Conservation (phyloP, 2,888 invertebrate species). For the Polylopha cassiicola region DNA sequence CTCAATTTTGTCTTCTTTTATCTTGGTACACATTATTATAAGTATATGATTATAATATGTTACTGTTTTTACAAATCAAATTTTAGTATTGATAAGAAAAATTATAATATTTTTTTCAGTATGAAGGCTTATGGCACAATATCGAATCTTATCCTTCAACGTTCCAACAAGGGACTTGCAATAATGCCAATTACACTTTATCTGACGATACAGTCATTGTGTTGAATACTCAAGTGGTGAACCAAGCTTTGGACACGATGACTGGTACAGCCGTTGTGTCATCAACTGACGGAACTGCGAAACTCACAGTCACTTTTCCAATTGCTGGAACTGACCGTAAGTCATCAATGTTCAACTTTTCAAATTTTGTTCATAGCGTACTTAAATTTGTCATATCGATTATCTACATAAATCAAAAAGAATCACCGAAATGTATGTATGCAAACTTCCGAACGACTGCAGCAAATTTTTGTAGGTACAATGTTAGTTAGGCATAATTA, state of each 20-base stretch:
- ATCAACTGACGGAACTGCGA: conserved; percentile 45
- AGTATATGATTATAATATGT: conserved; percentile 31
- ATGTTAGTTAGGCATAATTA: too few species aligned
- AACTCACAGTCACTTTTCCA: conserved; percentile 67
- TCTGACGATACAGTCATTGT: conserved; percentile 8
- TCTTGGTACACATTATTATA: conserved; percentile 30
- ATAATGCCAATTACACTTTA: conserved; percentile 14
- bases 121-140: conserved; percentile 22
- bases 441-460: too few species aligned
- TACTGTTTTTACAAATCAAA: conserved; percentile 29
- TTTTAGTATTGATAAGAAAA: conserved; percentile 36
- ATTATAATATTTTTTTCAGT: conserved; percentile 15
- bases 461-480: too few species aligned
- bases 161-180: conserved; percentile 15
- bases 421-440: too few species aligned
- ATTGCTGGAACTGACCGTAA: conserved; percentile 26
- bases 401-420: too few species aligned
- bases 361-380: not conserved
- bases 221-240: conserved; percentile 27
- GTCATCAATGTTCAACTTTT: not conserved
- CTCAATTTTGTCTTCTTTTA: too few species aligned
- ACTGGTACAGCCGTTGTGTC: conserved; percentile 56
- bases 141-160: conserved; percentile 19
- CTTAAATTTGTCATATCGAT: not conserved
- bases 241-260: conserved; percentile 58